These are phyloP conservation scores for Troides oblongomaculatus DNA, from an alignment of 2,888 invertebrate species.

Conservation along the genomic window DNA sequence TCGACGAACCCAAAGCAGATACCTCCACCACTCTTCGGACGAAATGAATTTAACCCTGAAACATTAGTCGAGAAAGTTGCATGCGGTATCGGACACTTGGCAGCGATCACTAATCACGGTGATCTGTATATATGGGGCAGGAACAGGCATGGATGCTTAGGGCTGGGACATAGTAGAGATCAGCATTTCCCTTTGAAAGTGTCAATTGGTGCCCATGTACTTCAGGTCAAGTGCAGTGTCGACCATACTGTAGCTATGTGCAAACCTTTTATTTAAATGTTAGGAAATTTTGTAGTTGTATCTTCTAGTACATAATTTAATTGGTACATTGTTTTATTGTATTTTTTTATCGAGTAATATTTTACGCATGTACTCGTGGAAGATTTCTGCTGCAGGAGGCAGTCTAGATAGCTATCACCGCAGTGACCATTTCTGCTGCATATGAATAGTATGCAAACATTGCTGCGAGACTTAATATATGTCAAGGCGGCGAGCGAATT, in stretches of 20 bases:
- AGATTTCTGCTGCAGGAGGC: too few species aligned
- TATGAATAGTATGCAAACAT: too few species aligned
- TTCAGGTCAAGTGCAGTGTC: slow-evolving; percentile 88
- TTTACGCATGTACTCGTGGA: too few species aligned
- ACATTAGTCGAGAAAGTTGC: slow-evolving; percentile 82
- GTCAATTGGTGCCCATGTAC: slow-evolving; percentile 87
- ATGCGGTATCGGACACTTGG: slow-evolving; percentile 87
- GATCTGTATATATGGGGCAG: slow-evolving; percentile 96
- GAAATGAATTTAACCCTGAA: slow-evolving; percentile 89
- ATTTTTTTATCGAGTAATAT: neutral
- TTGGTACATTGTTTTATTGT: neutral
- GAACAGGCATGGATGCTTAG: slow-evolving; percentile 91
- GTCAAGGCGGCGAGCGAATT: too few species aligned
- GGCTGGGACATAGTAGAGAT: slow-evolving; percentile 88
- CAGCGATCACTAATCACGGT: slow-evolving; percentile 89
- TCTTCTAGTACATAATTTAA: slow-evolving; percentile 1
- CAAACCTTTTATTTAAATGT: slow-evolving; percentile 82
- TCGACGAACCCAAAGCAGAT: slow-evolving; percentile 84
- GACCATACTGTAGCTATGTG: slow-evolving; percentile 91
- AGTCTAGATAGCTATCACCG: too few species aligned
- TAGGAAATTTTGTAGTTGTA: neutral
- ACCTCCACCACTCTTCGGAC: slow-evolving; percentile 90
- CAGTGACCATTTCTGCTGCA: too few species aligned
- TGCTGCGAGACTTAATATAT: too few species aligned
- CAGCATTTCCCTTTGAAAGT: slow-evolving; percentile 94